Base-by-base conservation (phyloP, 2,113 vertebrate genomes). In the Pseudorectes ferrugineus region DNA sequence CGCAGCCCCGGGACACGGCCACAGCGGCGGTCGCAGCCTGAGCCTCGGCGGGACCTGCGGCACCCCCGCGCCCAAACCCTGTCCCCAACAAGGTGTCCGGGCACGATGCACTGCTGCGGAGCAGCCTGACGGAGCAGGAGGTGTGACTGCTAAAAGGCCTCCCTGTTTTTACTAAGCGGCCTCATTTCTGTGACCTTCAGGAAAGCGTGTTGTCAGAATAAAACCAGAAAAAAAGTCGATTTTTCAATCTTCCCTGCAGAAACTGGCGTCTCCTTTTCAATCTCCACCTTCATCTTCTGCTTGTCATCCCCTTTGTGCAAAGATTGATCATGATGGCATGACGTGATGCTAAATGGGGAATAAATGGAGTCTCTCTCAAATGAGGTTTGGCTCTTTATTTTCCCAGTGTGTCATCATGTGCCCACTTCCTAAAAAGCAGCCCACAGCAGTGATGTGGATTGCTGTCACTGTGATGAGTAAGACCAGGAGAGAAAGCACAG, bases 401-500 rank as follows among this genome's bases (percentile, higher is more conserved):
- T 78, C 43, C 48, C 29, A 36, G 48, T 61, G 72, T 96, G 90
- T 94, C 75, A 85, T 85, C 13, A 0, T 62, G 62, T 62, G 85
- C 90, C 92, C 75, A 88, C 92, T 93, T 92, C 88, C 83, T 77
- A 88, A 77, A 74, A 66, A 28, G 72, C 91, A 86, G 16, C 90
- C 92, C 82, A 86, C 88, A 74, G 83, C 75, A n/a, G 75, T 67
- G 92, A 74, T 92, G 78, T 48, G 58, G 38, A 85, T 79, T 75
- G 72, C 71, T 92, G 85, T 94, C 79, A 92, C 59, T 22, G 59
- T 3, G 29, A 63, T 96, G 89, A 96, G 85, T 92, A 91, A 93
- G 72, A 88, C 38, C 26, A 25, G 52, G 29, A 90, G 63, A 83
- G 75, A 94, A 88, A 93, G 36, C 63, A 5, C 13, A 54, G 59